phyloP scores from a whole-genome alignment of 2,888 invertebrate species.

The Unio delphinus region DNA sequence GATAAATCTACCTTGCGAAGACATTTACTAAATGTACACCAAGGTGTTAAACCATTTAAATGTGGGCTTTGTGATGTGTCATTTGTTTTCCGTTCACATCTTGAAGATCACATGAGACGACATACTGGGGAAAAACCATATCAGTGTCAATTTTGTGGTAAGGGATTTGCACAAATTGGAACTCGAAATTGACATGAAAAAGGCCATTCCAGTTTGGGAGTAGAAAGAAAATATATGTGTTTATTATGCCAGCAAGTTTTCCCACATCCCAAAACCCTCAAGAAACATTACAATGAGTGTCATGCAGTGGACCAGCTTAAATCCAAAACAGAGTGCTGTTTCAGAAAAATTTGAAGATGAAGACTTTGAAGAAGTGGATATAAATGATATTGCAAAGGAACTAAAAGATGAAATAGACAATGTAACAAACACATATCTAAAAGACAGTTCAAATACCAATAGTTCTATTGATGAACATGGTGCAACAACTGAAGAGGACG shows the following conservation, averaged over 20 bases:
- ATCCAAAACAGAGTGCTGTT: no score
- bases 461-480: no score
- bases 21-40: conserved; percentile 4
- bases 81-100: conserved; percentile 5
- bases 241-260: conserved; percentile 4
- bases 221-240: conserved; percentile 1
- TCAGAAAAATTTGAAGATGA: no score
- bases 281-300: no score
- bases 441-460: no score
- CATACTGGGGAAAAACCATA: conserved; percentile 8
- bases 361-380: no score
- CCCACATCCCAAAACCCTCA: not conserved
- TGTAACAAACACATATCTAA: no score
- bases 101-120: conserved; percentile 7
- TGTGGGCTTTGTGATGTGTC: conserved; percentile 3
- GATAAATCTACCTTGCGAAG: conserved; percentile 2
- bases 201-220: not conserved
- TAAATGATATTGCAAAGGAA: no score
- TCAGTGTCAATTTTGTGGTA: conserved; percentile 3
- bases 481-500: no score
- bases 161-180: conserved; percentile 6
- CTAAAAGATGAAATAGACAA: no score
- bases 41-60: conserved; percentile 1
- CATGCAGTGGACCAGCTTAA: no score
- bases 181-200: conserved; percentile 5